Base-by-base conservation (phyloP, 2,888 invertebrate species). In the Amphipoea oculea region DNA sequence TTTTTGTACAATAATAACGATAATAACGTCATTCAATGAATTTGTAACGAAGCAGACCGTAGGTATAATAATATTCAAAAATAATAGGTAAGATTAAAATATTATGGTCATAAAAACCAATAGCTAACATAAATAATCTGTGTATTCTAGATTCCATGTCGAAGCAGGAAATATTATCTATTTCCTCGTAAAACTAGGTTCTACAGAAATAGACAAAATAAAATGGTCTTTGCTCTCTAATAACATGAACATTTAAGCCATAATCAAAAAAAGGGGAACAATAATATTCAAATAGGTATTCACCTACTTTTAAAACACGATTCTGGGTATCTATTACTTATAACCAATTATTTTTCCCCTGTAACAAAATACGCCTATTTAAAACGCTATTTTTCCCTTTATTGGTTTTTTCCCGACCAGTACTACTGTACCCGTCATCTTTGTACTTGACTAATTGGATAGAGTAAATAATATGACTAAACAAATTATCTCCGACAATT, bases 341-440 rank as follows among this genome's bases (percentile, higher is more conserved):
- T 48, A 12, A 20, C 4, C 29, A 69, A 48, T 69, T 20, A 48
- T 12, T 20, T 51, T 29, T 23, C 42, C 11, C 42, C 74, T 29
- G n/a, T 40, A 79, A 23, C 12, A 71, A 71, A 51, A 42, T 29
- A 42, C 7, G 17, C 42, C 23, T 17, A 6, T 12, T 29, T 20
- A 6, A 60, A 23, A n/a, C 40, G 11, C 23, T 7, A 77, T 77
- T 54, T 42, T 62, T 76, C 5, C 9, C 9, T 54, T 14, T 17
- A 54, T 45, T 20, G 17, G 45, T 63, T 78, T 77, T 66, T 54
- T 42, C 73, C 23, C 54, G 29, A 2, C 6, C 14, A 80, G 48
- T 57, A 17, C 54, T 12, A 42, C 4, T 7, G 29, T 11, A 65
- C 29, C 14, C 4, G 54, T 79, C 65, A 79, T 66, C 2, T 48